These are phyloP conservation scores for Anthopleura sola DNA, from an alignment of 64 coral and sea anemone genomes.

Conservation along the genomic window DNA sequence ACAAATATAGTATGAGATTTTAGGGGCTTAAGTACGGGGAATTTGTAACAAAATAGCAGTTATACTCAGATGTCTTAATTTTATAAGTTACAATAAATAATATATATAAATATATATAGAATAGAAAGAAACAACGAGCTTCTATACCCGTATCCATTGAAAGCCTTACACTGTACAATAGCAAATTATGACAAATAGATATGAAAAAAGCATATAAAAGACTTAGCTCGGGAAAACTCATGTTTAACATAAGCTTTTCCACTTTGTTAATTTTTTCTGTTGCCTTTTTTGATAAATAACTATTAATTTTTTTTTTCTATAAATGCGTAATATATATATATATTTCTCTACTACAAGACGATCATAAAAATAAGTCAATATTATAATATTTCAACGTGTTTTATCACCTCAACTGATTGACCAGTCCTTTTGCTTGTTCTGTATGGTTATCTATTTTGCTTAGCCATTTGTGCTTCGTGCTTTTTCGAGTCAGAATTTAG, in stretches of 20 bases:
- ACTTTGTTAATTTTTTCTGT: slow-evolving; percentile 80
- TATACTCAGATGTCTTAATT: slow-evolving; percentile 55
- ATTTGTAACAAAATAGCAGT: slow-evolving; percentile 97
- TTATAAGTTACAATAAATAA: slow-evolving; percentile 99
- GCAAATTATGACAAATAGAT: slow-evolving; percentile 89
- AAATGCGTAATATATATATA: slow-evolving; percentile 92
- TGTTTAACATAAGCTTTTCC: slow-evolving; percentile 90
- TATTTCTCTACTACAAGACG: slow-evolving; percentile 62
- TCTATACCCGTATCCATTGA: slow-evolving; percentile 79
- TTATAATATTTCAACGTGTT: slow-evolving; percentile 76
- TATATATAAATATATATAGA: slow-evolving; percentile 94
- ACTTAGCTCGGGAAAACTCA: slow-evolving; percentile 62
- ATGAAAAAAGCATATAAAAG: slow-evolving; percentile 87
- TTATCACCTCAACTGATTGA: slow-evolving; percentile 54
- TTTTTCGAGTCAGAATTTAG: slow-evolving; percentile 29
- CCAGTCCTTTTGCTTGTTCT: slow-evolving; percentile 34
- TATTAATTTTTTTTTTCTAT: slow-evolving; percentile 63
- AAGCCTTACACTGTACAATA: slow-evolving; percentile 96
- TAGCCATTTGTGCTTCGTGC: slow-evolving; percentile 26
- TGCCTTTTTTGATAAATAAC: slow-evolving; percentile 95
- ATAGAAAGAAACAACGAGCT: slow-evolving; percentile 46
- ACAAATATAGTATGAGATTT: slow-evolving; percentile 82
- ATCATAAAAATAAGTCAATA: slow-evolving; percentile 98
- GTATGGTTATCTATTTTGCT: slow-evolving; percentile 31
- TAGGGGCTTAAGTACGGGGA: slow-evolving; percentile 27